Percentiles rank a stretch among this genome's conserved stretches.
These are phyloP conservation scores for Scaptomyza graminum DNA, from an alignment of 1,140 invertebrate genomes.

Conservation along the genomic window DNA sequence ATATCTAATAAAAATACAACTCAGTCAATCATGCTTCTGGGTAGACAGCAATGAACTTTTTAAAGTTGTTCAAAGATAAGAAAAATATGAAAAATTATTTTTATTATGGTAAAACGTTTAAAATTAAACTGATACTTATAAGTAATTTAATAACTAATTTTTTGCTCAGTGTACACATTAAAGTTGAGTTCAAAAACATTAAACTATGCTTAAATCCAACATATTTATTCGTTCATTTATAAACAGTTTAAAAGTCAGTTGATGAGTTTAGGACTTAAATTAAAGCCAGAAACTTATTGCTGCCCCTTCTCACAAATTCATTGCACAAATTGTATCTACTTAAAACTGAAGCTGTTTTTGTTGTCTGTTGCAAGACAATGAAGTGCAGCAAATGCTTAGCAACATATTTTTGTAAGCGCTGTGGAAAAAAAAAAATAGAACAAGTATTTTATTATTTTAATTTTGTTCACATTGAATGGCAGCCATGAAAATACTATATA, in stretches of 20 bases:
- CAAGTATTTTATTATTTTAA: slow-evolving; percentile 36
- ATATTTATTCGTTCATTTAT: too few relatives aligned
- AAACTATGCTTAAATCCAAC: too few relatives aligned
- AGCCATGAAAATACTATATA: slow-evolving; percentile 5
- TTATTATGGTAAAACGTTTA: too few relatives aligned
- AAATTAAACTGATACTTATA: too few relatives aligned
- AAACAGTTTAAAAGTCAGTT: too few relatives aligned
- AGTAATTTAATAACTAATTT: too few relatives aligned
- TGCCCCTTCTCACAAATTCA: too few relatives aligned
- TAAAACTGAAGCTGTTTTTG: not conserved
- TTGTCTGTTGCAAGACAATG: not conserved
- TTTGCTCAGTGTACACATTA: too few relatives aligned
- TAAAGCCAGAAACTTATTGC: too few relatives aligned
- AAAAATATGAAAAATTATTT: not conserved
- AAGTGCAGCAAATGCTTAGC: not conserved
- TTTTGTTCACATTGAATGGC: slow-evolving; percentile 22
- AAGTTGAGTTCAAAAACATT: too few relatives aligned
- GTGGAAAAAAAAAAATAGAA: not conserved
- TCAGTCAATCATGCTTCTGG: slow-evolving; percentile 13
- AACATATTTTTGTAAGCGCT: slow-evolving; percentile 11
- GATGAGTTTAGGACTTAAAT: too few relatives aligned
- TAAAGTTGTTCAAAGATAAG: not conserved
- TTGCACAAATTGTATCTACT: not conserved
- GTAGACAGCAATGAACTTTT: not conserved
- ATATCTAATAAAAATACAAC: slow-evolving; percentile 1